A percentile compares a stretch with the other conserved stretches of the same genome.
phyloP scores from a whole-genome alignment of 2,113 vertebrate genomes.

The Diadophis punctatus region DNA sequence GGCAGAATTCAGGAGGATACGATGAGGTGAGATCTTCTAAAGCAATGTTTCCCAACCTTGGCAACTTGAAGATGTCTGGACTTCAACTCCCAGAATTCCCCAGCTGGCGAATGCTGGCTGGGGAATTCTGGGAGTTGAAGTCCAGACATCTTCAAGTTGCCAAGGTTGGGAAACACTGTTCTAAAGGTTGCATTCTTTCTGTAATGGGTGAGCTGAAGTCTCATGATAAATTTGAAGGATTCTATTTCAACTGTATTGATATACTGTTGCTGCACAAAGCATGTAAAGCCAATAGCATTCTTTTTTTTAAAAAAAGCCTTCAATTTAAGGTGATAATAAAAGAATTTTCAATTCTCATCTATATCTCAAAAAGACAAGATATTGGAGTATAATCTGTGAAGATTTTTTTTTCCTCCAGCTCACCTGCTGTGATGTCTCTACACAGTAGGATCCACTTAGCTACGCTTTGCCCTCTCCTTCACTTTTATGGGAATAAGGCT shows the following conservation, averaged over 20 bases:
- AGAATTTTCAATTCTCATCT: neutral
- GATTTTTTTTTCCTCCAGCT: neutral
- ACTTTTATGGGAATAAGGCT: neutral
- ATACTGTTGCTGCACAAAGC: neutral
- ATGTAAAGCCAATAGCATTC: neutral
- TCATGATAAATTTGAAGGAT: neutral
- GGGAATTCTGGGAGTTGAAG: too few relatives aligned
- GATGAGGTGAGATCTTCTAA: neutral
- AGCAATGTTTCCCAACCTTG: too few relatives aligned
- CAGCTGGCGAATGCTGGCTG: too few relatives aligned
- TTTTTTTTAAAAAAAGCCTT: neutral
- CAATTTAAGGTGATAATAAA: neutral
- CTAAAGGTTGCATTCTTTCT: neutral
- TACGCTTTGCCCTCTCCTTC: neutral
- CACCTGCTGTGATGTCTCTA: neutral
- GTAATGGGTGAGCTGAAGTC: neutral
- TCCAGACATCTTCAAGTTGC: too few relatives aligned
- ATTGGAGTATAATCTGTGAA: neutral
- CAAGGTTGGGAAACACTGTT: too few relatives aligned
- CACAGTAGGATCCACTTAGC: neutral
- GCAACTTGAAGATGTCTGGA: too few relatives aligned
- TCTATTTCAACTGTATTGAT: neutral
- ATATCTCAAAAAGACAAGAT: neutral
- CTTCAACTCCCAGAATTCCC: too few relatives aligned
- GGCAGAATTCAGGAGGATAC: neutral